Percentiles rank a stretch among this genome's conserved stretches.
These are phyloP conservation scores for Hymenopus coronatus DNA, from an alignment of 2,888 invertebrate species.

Conservation along the genomic window DNA sequence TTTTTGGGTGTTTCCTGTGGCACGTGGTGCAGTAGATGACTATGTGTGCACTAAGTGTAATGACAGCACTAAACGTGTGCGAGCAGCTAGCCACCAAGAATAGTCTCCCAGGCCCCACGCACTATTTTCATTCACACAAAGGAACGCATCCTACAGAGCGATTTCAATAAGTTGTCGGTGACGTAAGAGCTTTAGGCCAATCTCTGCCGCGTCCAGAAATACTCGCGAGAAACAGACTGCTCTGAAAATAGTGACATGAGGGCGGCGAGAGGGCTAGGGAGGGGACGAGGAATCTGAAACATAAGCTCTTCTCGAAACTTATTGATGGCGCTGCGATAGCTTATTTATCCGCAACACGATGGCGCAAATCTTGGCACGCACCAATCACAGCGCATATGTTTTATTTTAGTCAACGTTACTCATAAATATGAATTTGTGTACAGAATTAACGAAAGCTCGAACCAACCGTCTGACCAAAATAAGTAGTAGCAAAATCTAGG, in stretches of 20 bases:
- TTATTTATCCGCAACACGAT: neutral
- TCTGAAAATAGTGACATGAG: slow-evolving; percentile 20
- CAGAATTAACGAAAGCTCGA: too few relatives aligned
- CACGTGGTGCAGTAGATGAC: neutral
- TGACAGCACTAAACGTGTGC: neutral
- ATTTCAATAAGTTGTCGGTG: neutral
- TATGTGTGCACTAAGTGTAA: too few relatives aligned
- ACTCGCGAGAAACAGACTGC: neutral
- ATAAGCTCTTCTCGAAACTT: neutral
- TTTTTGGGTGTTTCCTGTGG: neutral
- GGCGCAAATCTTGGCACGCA: neutral
- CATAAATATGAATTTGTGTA: too few relatives aligned
- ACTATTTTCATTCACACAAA: slow-evolving; percentile 28
- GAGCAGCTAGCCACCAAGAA: neutral
- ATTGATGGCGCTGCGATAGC: neutral
- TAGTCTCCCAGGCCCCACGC: neutral
- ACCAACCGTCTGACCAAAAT: too few relatives aligned
- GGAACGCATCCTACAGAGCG: slow-evolving; percentile 14
- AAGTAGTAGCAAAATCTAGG: too few relatives aligned
- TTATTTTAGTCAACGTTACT: too few relatives aligned
- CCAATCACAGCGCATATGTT: neutral
- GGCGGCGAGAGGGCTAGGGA: neutral
- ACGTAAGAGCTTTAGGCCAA: neutral
- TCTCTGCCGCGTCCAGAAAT: neutral
- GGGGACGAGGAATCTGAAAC: neutral